These are phyloP conservation scores for Eilema sororculum DNA, from an alignment of 2,888 invertebrate genomes.

Conservation along the genomic window DNA sequence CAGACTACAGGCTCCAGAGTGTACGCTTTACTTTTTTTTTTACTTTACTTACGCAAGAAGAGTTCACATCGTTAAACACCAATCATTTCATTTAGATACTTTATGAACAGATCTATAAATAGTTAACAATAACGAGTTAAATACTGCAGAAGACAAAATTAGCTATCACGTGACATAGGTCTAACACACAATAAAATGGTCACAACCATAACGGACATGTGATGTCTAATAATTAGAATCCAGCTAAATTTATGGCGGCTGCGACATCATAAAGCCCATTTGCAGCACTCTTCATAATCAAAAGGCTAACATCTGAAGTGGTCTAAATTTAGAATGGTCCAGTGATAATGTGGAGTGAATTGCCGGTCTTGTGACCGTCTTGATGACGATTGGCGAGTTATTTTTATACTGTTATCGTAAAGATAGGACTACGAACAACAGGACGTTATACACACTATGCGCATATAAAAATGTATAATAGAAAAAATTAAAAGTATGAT, in stretches of 20 bases:
- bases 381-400: constrained; percentile 69
- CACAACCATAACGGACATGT: constrained; percentile 55
- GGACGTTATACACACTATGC: constrained; percentile 10
- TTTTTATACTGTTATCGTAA: constrained; percentile 69
- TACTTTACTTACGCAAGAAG: too few relatives aligned
- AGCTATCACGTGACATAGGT: constrained; percentile 30
- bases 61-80: background rate
- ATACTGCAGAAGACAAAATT: background rate
- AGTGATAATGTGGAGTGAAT: constrained; percentile 70
- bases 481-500: background rate
- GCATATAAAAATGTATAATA: background rate
- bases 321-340: constrained; percentile 76
- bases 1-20: background rate
- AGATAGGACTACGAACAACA: constrained; percentile 31
- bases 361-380: constrained; percentile 71
- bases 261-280: constrained; percentile 61
- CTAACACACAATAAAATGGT: constrained; percentile 37
- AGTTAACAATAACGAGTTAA: background rate
- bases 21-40: too few relatives aligned
- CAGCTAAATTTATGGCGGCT: constrained; percentile 70
- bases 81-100: too few relatives aligned
- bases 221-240: constrained; percentile 65
- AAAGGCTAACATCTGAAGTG: constrained; percentile 76
- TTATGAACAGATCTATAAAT: background rate
- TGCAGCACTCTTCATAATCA: constrained; percentile 59